Conservation (phyloP, 2,888 invertebrate genomes). For the Archaeoteleia sp. region DNA sequence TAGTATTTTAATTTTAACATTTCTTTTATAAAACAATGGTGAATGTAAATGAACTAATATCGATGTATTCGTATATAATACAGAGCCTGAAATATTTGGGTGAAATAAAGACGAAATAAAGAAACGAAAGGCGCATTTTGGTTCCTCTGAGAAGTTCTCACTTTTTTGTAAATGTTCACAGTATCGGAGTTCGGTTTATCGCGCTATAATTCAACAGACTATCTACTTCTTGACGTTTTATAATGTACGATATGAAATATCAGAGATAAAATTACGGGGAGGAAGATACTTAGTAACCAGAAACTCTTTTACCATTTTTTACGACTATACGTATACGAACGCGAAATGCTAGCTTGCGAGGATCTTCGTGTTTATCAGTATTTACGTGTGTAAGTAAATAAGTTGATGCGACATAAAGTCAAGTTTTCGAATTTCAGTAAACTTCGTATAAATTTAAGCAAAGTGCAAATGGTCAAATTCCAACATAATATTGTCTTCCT, state of each 20-base stretch:
- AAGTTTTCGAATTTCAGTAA: conserved; percentile 12
- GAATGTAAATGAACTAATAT: too few relatives aligned
- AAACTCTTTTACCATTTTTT: conserved; percentile 27
- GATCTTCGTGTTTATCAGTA: conserved; percentile 25
- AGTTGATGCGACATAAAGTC: conserved; percentile 14
- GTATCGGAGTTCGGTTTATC: conserved; percentile 6
- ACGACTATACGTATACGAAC: conserved; percentile 32
- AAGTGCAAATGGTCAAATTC: too few relatives aligned
- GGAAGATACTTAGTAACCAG: conserved; percentile 23
- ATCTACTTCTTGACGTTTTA: conserved; percentile 13
- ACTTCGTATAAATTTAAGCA: conserved; percentile 15
- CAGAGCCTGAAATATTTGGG: too few relatives aligned
- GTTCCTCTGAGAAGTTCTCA: too few relatives aligned
- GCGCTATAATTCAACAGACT: conserved; percentile 1
- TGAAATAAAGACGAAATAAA: too few relatives aligned
- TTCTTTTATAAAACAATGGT: too few relatives aligned
- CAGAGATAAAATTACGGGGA: conserved; percentile 18
- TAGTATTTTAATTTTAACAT: too few relatives aligned
- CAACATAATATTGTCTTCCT: too few relatives aligned
- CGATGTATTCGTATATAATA: too few relatives aligned
- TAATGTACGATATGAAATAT: conserved; percentile 21
- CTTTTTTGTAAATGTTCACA: neutral
- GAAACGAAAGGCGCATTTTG: too few relatives aligned
- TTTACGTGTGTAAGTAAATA: conserved; percentile 23
- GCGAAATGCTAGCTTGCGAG: conserved; percentile 22